phyloP scores from a whole-genome alignment of 2,113 vertebrate species.

The Podarcis cretensis region DNA sequence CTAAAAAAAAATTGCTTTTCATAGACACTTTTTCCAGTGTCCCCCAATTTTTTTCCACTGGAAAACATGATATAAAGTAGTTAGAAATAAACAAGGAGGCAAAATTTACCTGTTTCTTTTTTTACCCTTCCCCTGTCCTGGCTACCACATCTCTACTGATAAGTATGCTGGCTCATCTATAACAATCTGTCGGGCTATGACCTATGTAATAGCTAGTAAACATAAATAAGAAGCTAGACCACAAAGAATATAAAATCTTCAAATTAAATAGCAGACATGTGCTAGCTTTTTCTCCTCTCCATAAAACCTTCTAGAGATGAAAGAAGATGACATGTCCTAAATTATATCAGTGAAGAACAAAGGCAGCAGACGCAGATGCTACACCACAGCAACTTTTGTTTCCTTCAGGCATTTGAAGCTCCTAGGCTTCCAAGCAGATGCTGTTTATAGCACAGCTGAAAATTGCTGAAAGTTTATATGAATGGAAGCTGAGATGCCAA shows the following conservation, averaged over 20 bases:
- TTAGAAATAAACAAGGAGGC: background rate
- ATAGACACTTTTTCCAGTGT: too few species aligned
- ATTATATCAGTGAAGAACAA: background rate
- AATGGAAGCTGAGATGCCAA: slow-evolving; percentile 20
- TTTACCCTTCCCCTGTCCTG: background rate
- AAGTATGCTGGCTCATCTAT: background rate
- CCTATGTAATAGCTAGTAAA: background rate
- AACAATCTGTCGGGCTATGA: background rate
- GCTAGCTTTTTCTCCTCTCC: background rate
- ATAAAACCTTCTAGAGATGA: slow-evolving; percentile 13
- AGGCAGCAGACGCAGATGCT: background rate
- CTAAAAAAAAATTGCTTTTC: too few species aligned
- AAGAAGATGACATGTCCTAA: background rate
- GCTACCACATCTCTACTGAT: background rate
- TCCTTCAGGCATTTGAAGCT: background rate
- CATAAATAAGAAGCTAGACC: background rate
- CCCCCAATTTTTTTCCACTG: too few species aligned
- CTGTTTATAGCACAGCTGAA: slow-evolving; percentile 31
- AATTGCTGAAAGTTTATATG: background rate
- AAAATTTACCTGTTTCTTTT: too few species aligned
- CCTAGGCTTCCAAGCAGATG: background rate
- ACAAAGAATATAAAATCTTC: background rate
- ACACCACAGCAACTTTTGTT: slow-evolving; percentile 7
- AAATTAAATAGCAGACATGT: background rate
- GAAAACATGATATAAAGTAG: too few species aligned